These are phyloP conservation scores for Sciurus vulgaris DNA, from an alignment of 2,797 vertebrate genomes.

Conservation along the genomic window DNA sequence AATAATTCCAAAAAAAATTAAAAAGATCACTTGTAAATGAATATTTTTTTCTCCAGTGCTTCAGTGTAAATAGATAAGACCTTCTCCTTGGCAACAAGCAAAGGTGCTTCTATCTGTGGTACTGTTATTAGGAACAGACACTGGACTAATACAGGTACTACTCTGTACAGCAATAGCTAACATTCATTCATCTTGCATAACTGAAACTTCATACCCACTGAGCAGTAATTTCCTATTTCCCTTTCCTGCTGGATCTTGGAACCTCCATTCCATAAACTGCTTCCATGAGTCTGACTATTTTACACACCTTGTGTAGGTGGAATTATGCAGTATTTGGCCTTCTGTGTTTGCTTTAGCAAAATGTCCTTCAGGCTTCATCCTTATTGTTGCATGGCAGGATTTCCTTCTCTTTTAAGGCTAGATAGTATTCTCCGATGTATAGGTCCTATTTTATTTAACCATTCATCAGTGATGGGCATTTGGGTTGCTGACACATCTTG, in stretches of 20 bases:
- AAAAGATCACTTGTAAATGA: constrained; percentile 63
- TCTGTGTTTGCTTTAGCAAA: background rate
- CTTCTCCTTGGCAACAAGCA: constrained; percentile 67
- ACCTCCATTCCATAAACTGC: background rate
- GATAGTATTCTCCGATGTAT: background rate
- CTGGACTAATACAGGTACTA: background rate
- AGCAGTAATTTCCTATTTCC: background rate
- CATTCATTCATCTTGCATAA: background rate
- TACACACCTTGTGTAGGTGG: background rate
- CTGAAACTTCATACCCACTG: background rate
- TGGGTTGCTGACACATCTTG: background rate
- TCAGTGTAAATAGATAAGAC: constrained; percentile 43
- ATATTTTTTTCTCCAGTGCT: constrained; percentile 46
- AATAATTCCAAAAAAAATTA: constrained; percentile 60
- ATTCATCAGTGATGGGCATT: background rate
- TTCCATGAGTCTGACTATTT: background rate
- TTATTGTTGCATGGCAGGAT: background rate
- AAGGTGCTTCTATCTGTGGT: background rate
- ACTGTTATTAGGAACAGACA: background rate
- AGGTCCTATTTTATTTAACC: background rate
- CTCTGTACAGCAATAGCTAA: background rate
- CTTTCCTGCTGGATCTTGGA: background rate
- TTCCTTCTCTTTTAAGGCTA: background rate
- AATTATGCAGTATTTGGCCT: background rate
- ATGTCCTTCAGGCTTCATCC: background rate